These are phyloP conservation scores for Polietes domitor DNA, from an alignment of 2,888 invertebrate species.

Conservation along the genomic window DNA sequence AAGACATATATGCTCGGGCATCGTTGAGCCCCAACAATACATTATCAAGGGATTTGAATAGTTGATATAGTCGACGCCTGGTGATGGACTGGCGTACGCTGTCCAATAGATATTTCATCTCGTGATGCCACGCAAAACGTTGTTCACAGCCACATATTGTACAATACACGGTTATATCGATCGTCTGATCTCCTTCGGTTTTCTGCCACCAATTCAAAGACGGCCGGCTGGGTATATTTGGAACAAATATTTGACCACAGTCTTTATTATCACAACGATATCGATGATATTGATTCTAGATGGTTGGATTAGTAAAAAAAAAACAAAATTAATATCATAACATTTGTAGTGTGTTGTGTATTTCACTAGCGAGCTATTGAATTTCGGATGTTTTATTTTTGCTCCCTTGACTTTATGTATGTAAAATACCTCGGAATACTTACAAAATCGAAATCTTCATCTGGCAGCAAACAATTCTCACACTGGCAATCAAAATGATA, in stretches of 20 bases:
- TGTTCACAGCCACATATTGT: slow-evolving; percentile 69
- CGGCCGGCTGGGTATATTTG: slow-evolving; percentile 40
- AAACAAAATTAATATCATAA: slow-evolving; percentile 14
- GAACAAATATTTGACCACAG: slow-evolving; percentile 71
- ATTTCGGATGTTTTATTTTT: too few relatives aligned
- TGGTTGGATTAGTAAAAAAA: slow-evolving; percentile 12
- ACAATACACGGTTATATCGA: slow-evolving; percentile 41
- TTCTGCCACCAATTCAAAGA: slow-evolving; percentile 72
- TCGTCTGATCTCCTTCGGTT: not conserved
- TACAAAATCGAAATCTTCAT: slow-evolving; percentile 51
- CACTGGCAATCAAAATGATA: slow-evolving; percentile 92
- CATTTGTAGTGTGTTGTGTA: too few relatives aligned
- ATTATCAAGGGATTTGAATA: slow-evolving; percentile 60
- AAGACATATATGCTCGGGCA: slow-evolving; percentile 61
- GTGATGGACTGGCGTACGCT: not conserved
- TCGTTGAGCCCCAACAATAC: slow-evolving; percentile 70
- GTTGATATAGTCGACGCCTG: slow-evolving; percentile 66
- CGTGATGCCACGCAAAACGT: slow-evolving; percentile 62
- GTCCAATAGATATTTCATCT: slow-evolving; percentile 52
- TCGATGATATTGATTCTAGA: slow-evolving; percentile 72
- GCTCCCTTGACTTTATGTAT: too few relatives aligned
- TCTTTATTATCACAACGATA: slow-evolving; percentile 72
- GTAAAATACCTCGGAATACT: not conserved
- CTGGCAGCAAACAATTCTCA: slow-evolving; percentile 82
- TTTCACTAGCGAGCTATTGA: too few relatives aligned